Evolutionary conservation across 23 tunicate species (phyloP).

Genomic region (Halocynthia aurantium): DNA sequence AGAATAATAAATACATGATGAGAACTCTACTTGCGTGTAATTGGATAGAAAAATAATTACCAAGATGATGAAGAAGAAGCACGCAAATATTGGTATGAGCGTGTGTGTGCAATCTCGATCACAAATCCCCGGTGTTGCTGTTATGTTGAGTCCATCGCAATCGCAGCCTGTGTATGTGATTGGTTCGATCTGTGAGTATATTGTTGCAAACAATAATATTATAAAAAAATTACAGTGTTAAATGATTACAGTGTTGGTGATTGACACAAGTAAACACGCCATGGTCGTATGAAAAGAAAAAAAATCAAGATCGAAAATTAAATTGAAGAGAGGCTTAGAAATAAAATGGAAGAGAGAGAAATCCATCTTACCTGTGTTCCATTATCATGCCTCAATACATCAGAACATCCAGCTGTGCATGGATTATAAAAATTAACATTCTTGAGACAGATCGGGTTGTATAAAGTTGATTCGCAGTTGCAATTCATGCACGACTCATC

Average conservation of each 20-base stretch:
- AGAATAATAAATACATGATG: too few species aligned
- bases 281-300: too few species aligned
- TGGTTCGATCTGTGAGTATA: conserved; percentile 8
- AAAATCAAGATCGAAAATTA: too few species aligned
- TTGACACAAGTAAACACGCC: too few species aligned
- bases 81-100: conserved; percentile 51
- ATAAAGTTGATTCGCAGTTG: conserved; percentile 1
- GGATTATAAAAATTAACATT: conserved; percentile 75
- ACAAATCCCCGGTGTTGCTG: conserved; percentile 44
- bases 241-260: too few species aligned
- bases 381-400: not conserved
- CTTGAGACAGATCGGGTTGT: conserved; percentile 63
- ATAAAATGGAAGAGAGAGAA: too few species aligned
- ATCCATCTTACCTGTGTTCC: too few species aligned
- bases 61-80: conserved; percentile 72
- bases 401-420: conserved; percentile 87
- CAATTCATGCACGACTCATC: too few species aligned
- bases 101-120: conserved; percentile 43
- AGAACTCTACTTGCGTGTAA: too few species aligned
- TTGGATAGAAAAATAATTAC: conserved; percentile 11
- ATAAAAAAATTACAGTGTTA: too few species aligned
- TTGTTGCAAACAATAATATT: too few species aligned
- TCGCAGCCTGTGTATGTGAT: conserved; percentile 2
- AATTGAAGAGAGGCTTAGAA: too few species aligned
- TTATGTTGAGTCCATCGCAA: not conserved